phyloP scores from a whole-genome alignment of 2,113 vertebrate genomes.

The Tauraco erythrolophus region DNA sequence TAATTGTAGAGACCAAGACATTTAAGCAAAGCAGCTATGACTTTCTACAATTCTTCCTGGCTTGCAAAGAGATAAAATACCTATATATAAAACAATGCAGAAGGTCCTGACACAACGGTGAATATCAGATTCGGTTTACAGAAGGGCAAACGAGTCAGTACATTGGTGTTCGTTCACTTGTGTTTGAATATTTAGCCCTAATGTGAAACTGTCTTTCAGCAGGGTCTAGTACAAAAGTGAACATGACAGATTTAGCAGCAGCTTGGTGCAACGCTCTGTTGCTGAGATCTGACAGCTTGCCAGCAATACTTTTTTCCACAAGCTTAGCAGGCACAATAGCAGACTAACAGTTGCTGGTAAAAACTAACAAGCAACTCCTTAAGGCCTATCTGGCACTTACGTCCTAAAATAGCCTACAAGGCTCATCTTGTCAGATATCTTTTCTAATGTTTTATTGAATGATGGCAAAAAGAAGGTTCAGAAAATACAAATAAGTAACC shows the following conservation, averaged over 20 bases:
- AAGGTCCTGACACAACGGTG: neutral
- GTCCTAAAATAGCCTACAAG: neutral
- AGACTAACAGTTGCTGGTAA: neutral
- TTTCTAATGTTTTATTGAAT: neutral
- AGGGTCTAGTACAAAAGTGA: neutral
- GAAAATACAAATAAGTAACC: neutral
- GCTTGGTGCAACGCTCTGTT: neutral
- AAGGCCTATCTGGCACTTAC: neutral
- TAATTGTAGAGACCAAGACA: neutral
- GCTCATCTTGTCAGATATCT: neutral
- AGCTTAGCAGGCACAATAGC: neutral
- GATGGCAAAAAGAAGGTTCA: neutral
- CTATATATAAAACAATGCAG: rapidly evolving
- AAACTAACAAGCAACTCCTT: neutral
- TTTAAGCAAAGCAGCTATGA: neutral
- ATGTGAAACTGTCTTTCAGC: neutral
- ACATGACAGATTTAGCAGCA: neutral
- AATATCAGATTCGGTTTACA: neutral
- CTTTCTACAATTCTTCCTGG: neutral
- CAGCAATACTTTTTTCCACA: neutral
- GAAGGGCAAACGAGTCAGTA: neutral
- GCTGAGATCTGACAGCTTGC: neutral
- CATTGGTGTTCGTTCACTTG: neutral
- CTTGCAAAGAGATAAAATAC: neutral
- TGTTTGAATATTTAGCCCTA: neutral